Conservation (phyloP, 2,888 invertebrate species). For the Hemithea aestivaria region DNA sequence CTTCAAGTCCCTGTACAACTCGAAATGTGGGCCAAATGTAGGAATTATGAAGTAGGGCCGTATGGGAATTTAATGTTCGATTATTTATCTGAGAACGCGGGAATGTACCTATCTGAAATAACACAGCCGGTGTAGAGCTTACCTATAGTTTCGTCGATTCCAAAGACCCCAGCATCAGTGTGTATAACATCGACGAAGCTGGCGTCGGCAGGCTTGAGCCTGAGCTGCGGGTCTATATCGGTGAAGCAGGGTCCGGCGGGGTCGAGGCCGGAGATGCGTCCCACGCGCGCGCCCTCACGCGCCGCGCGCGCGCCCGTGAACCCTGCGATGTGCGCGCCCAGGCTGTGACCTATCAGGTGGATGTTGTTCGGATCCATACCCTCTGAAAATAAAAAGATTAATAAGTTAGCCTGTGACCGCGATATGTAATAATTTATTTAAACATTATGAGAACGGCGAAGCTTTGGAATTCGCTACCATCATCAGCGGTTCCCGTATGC, state of each 20-base stretch:
- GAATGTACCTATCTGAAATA: no score
- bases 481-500: no score
- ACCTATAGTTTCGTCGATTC: conserved; percentile 52
- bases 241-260: conserved; percentile 71
- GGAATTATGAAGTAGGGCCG: no score
- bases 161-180: conserved; percentile 57
- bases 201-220: conserved; percentile 50
- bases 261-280: conserved; percentile 59
- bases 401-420: no score
- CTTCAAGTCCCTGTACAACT: no score
- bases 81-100: no score
- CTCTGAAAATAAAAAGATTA: conserved; percentile 33
- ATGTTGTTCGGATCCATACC: conserved; percentile 46
- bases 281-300: conserved; percentile 45
- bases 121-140: no score
- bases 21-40: no score
- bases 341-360: conserved; percentile 68
- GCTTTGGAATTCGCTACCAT: no score
- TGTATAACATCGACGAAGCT: conserved; percentile 60
- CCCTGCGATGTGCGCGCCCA: conserved; percentile 62
- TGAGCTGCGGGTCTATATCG: conserved; percentile 36
- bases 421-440: no score
- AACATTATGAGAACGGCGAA: no score
- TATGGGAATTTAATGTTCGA: no score
- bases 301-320: conserved; percentile 51